Evolutionary conservation across 2,888 invertebrate species (phyloP).

Genomic region (Nomada fucata): DNA sequence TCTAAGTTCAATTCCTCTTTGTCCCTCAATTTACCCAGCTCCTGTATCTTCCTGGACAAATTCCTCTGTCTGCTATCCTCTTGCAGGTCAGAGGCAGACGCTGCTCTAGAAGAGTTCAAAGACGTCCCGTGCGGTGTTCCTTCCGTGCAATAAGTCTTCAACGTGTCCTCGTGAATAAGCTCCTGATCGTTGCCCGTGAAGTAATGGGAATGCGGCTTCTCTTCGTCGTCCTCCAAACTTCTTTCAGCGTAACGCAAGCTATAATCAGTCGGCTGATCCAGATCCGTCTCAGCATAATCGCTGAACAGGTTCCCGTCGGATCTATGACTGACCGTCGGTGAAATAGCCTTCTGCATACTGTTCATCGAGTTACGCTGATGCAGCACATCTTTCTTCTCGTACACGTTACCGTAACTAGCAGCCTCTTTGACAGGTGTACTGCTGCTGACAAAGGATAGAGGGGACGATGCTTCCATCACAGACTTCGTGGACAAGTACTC

Average conservation of each 20-base stretch:
- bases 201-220: conserved; percentile 77
- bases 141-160: conserved; percentile 96
- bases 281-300: conserved; percentile 79
- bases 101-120: conserved; percentile 91
- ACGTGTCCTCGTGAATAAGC: conserved; percentile 90
- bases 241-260: conserved; percentile 94
- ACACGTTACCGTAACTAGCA: conserved; percentile 38
- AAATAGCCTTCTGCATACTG: conserved; percentile 64
- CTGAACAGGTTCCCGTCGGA: conserved; percentile 72
- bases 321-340: conserved; percentile 63
- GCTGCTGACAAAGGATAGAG: conserved; percentile 41
- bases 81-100: conserved; percentile 93
- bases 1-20: conserved; percentile 52
- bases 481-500: conserved; percentile 52
- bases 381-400: conserved; percentile 48
- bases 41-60: conserved; percentile 54
- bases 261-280: conserved; percentile 92
- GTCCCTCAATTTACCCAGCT: conserved; percentile 37
- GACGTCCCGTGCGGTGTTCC: conserved; percentile 92
- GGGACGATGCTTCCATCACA: conserved; percentile 12
- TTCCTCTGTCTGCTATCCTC: conserved; percentile 78
- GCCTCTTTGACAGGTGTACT: conserved; percentile 45
- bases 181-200: conserved; percentile 74
- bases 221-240: conserved; percentile 87
- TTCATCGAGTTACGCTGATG: conserved; percentile 61